A percentile compares a stretch with the other conserved stretches of the same genome.
Evolutionary conservation across 2,888 invertebrate species (phyloP).

Genomic region (Brachyopa scutellaris): DNA sequence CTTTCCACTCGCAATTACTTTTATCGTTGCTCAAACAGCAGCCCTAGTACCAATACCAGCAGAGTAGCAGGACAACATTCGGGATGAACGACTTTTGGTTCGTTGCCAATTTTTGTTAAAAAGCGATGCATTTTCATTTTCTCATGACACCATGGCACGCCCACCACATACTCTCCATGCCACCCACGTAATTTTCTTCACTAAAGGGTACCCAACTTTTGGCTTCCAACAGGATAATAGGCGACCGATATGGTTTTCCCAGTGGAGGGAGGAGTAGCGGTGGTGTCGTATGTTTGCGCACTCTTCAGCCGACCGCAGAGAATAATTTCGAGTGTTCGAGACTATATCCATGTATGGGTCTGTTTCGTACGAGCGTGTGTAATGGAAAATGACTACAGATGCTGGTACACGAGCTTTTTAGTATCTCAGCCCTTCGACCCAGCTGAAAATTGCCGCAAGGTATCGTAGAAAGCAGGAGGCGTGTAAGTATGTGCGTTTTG

Average conservation of each 20-base stretch:
- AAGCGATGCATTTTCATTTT: conserved; percentile 72
- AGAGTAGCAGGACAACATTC: conserved; percentile 62
- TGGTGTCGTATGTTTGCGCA: not conserved
- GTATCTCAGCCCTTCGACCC: conserved; percentile 6
- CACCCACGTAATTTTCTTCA: conserved; percentile 36
- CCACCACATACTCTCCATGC: conserved; percentile 37
- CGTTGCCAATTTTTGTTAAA: conserved; percentile 67
- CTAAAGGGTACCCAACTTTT: conserved; percentile 22
- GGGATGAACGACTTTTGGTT: conserved; percentile 71
- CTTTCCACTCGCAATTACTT: conserved; percentile 60
- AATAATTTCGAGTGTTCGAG: conserved; percentile 37
- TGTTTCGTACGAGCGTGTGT: not conserved
- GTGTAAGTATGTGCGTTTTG: conserved; percentile 35
- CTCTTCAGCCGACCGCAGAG: conserved; percentile 52
- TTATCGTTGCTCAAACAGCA: conserved; percentile 61
- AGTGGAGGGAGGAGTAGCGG: no score
- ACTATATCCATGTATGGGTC: no score
- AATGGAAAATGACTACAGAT: conserved; percentile 16
- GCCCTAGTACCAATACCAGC: not conserved
- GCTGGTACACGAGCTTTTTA: conserved; percentile 28
- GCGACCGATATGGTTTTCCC: no score
- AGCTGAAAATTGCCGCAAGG: conserved; percentile 19
- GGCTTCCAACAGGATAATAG: not conserved
- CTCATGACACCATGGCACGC: conserved; percentile 71
- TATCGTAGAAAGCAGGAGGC: not conserved